Percentiles rank a stretch among this genome's conserved stretches.
Evolutionary conservation across 2,888 invertebrate species (phyloP).

Genomic region (Drosophila paranaensis): DNA sequence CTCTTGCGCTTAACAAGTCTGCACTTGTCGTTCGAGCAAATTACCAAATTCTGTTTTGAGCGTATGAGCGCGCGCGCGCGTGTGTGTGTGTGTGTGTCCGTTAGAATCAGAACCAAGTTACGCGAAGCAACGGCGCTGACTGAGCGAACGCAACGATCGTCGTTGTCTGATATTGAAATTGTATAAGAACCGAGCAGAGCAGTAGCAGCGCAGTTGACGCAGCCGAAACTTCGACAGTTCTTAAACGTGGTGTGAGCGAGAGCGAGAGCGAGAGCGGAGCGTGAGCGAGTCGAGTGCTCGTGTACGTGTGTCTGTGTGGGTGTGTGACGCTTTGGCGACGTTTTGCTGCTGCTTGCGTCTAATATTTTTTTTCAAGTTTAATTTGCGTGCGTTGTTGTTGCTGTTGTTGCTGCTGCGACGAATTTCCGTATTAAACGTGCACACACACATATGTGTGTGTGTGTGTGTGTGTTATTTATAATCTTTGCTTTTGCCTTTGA

Average conservation of each 20-base stretch:
- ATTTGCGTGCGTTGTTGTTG: slow-evolving; percentile 46
- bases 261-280: neutral
- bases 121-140: slow-evolving; percentile 47
- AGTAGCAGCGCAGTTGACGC: slow-evolving; percentile 27
- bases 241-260: slow-evolving; percentile 30
- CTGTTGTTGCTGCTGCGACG: slow-evolving; percentile 35
- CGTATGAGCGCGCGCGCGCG: neutral
- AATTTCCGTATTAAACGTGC: slow-evolving; percentile 51
- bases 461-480: slow-evolving; percentile 37
- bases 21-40: slow-evolving; percentile 58
- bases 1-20: neutral
- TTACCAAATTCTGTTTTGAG: slow-evolving; percentile 37
- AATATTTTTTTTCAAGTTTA: slow-evolving; percentile 67
- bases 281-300: slow-evolving; percentile 3
- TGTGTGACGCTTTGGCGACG: slow-evolving; percentile 39
- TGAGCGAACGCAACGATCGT: slow-evolving; percentile 48
- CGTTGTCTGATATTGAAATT: slow-evolving; percentile 57
- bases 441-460: neutral
- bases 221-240: slow-evolving; percentile 37
- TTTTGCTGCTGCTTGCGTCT: slow-evolving; percentile 36
- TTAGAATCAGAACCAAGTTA: slow-evolving; percentile 63
- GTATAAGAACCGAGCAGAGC: slow-evolving; percentile 45
- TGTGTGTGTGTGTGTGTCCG: slow-evolving; percentile 32
- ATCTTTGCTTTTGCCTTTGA: slow-evolving; percentile 42
- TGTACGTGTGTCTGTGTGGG: slow-evolving; percentile 26